Evolutionary conservation across 2,113 vertebrate species (phyloP).

Genomic region (Phyllostomus hastatus): DNA sequence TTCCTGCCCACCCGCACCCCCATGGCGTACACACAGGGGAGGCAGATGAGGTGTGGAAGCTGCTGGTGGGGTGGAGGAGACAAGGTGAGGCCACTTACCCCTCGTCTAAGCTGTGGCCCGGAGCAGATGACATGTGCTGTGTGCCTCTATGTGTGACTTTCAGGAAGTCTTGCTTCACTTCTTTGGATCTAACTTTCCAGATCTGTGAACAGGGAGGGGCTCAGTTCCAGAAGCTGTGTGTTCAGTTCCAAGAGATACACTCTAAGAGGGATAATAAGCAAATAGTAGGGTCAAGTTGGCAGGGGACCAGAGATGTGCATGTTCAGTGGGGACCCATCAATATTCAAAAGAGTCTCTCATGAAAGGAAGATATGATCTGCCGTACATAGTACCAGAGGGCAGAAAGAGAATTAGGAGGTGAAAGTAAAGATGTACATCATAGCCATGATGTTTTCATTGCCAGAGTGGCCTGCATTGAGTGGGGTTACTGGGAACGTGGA

Average conservation of each 20-base stretch:
- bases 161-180: constrained; percentile 19
- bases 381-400: neutral
- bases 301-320: neutral
- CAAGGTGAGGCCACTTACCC: rapidly evolving
- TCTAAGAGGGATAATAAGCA: neutral
- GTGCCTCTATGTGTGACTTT: neutral
- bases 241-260: neutral
- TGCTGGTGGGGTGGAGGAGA: neutral
- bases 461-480: neutral
- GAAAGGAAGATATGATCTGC: neutral
- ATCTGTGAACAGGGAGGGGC: neutral
- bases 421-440: neutral
- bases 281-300: neutral
- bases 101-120: neutral
- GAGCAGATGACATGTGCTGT: neutral
- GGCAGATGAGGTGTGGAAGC: neutral
- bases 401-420: neutral
- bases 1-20: neutral
- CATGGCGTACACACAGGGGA: neutral
- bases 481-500: neutral
- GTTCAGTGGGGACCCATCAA: neutral
- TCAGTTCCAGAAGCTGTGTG: neutral
- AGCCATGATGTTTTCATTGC: neutral
- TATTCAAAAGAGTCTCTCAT: neutral
- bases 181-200: neutral